Percentiles rank a stretch among this genome's conserved stretches.
Evolutionary conservation across 2,888 invertebrate species (phyloP).

Genomic region (Torymus aiolomorphi): DNA sequence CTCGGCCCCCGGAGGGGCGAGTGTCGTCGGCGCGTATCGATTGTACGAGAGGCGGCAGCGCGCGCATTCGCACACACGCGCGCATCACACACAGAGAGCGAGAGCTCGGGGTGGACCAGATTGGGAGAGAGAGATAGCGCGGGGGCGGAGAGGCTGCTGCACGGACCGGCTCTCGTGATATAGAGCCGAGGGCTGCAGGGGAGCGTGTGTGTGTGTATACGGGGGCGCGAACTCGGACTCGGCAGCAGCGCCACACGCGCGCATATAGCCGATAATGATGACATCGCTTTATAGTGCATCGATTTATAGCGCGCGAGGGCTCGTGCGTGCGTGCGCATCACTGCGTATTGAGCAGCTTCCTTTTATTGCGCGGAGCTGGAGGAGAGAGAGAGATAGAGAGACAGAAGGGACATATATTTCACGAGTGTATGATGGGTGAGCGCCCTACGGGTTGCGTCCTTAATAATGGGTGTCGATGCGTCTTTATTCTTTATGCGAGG

Average conservation of each 20-base stretch:
- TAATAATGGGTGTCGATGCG: no score
- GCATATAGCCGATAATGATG: conserved; percentile 55
- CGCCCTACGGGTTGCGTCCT: no score
- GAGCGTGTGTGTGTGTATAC: no score
- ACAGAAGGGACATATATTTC: no score
- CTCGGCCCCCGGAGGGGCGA: conserved; percentile 59
- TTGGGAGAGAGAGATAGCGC: conserved; percentile 1
- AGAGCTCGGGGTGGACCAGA: conserved; percentile 24
- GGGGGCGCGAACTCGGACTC: no score
- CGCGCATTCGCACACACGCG: neutral
- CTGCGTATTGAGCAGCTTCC: no score
- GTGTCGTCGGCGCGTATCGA: conserved; percentile 68
- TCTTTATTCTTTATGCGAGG: no score
- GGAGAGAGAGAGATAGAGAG: neutral
- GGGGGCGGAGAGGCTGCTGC: conserved; percentile 42
- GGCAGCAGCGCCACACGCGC: neutral
- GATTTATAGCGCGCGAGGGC: neutral
- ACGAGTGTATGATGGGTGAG: no score
- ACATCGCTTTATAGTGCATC: conserved; percentile 41
- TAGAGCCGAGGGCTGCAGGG: neutral
- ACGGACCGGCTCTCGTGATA: neutral
- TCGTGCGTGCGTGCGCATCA: neutral
- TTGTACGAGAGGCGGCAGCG: conserved; percentile 55
- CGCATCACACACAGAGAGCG: neutral
- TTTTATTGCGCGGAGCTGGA: neutral